Conservation (phyloP, 2,888 invertebrate species). For the Vannuccia rotundouncinata region DNA sequence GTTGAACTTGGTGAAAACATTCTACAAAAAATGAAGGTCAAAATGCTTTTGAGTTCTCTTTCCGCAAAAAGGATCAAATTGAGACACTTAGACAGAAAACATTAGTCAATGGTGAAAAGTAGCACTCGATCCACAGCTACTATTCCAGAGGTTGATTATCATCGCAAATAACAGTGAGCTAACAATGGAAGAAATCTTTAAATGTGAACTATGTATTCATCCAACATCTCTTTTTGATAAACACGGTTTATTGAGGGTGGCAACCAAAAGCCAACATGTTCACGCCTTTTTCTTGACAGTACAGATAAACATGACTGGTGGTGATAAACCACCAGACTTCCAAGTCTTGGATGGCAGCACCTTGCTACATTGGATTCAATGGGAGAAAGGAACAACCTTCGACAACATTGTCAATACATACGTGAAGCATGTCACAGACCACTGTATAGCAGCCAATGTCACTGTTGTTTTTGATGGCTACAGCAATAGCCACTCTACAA, state of each 20-base stretch:
- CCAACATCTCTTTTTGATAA: slow-evolving; percentile 43
- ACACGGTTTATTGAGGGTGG: slow-evolving; percentile 37
- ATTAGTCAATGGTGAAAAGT: not conserved
- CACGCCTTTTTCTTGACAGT: slow-evolving; percentile 43
- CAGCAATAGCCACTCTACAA: slow-evolving; percentile 41
- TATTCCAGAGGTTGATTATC: slow-evolving; percentile 2
- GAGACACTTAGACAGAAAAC: not conserved
- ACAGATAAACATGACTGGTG: slow-evolving; percentile 40
- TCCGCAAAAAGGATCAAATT: not conserved
- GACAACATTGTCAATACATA: not conserved
- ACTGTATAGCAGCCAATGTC: slow-evolving; percentile 38
- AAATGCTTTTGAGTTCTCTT: not conserved
- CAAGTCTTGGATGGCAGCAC: not conserved
- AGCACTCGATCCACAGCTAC: slow-evolving; percentile 7
- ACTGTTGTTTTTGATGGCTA: slow-evolving; percentile 45
- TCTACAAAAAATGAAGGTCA: not conserved
- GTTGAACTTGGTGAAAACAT: not conserved
- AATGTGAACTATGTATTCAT: slow-evolving; percentile 42
- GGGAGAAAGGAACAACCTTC: not conserved
- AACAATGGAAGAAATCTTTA: slow-evolving; percentile 39
- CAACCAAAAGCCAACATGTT: slow-evolving; percentile 42
- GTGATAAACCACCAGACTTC: slow-evolving; percentile 41
- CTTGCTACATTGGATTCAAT: not conserved
- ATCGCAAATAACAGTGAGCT: not conserved
- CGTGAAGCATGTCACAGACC: slow-evolving; percentile 40